Conservation (phyloP, 2,113 vertebrate genomes). For the Vicugna pacos region DNA sequence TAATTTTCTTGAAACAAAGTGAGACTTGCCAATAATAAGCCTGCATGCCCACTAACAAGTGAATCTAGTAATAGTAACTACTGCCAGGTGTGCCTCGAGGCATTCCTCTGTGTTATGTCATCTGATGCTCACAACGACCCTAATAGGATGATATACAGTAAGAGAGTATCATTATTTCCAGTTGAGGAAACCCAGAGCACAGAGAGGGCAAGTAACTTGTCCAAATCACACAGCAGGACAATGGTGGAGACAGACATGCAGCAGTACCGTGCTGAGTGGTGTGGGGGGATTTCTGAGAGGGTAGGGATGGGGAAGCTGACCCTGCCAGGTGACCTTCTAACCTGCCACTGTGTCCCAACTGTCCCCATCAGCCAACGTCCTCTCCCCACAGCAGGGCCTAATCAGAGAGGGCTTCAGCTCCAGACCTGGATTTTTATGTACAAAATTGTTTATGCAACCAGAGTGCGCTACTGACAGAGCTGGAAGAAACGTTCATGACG, state of each 20-base stretch:
- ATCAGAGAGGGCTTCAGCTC: background rate
- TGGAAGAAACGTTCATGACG: background rate
- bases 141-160: too few relatives aligned
- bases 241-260: fast-evolving
- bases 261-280: fast-evolving
- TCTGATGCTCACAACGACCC: background rate
- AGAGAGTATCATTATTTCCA: background rate
- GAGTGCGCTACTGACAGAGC: background rate
- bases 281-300: background rate
- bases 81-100: background rate
- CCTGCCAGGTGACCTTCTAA: background rate
- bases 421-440: background rate
- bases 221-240: background rate
- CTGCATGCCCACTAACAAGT: background rate
- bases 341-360: background rate
- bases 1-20: constrained; percentile 19
- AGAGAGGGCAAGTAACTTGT: background rate
- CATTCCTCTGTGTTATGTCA: background rate
- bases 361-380: background rate
- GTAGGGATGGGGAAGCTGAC: background rate
- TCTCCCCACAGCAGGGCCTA: fast-evolving
- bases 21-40: background rate
- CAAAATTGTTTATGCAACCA: background rate
- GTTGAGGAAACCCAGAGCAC: background rate
- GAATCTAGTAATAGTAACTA: background rate